These are phyloP conservation scores for Pantelozetes paolii DNA, from an alignment of 2,888 invertebrate species.

Conservation along the genomic window DNA sequence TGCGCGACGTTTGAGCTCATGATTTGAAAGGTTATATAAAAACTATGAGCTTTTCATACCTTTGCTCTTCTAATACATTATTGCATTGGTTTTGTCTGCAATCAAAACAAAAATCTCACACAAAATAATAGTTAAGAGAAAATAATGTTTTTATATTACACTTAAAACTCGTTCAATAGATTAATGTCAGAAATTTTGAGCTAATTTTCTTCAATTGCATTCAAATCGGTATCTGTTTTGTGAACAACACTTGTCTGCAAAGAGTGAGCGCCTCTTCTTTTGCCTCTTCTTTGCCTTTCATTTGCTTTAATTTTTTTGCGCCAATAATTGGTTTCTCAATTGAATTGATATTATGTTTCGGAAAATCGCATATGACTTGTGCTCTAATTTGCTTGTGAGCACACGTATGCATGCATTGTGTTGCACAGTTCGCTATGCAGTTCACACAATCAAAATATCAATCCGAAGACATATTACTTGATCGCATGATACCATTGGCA, in stretches of 20 bases:
- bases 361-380: neutral
- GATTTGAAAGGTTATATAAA: too few relatives aligned
- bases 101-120: neutral
- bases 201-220: too few relatives aligned
- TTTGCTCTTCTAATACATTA: too few relatives aligned
- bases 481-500: neutral
- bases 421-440: neutral
- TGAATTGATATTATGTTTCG: neutral
- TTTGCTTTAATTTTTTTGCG: too few relatives aligned
- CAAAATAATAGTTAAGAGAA: neutral
- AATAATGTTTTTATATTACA: neutral
- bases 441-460: slow-evolving; percentile 12
- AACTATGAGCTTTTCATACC: too few relatives aligned
- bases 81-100: neutral
- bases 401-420: too few relatives aligned
- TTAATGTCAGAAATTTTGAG: neutral
- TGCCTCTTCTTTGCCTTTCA: too few relatives aligned
- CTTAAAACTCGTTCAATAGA: slow-evolving; percentile 7
- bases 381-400: too few relatives aligned
- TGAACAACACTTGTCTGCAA: neutral
- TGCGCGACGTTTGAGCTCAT: too few relatives aligned
- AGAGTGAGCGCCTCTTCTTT: neutral
- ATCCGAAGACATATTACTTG: slow-evolving; percentile 6
- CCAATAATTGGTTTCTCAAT: slow-evolving; percentile 12
- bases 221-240: neutral